phyloP scores from a whole-genome alignment of 2,888 invertebrate species.

The Anodontia alba region DNA sequence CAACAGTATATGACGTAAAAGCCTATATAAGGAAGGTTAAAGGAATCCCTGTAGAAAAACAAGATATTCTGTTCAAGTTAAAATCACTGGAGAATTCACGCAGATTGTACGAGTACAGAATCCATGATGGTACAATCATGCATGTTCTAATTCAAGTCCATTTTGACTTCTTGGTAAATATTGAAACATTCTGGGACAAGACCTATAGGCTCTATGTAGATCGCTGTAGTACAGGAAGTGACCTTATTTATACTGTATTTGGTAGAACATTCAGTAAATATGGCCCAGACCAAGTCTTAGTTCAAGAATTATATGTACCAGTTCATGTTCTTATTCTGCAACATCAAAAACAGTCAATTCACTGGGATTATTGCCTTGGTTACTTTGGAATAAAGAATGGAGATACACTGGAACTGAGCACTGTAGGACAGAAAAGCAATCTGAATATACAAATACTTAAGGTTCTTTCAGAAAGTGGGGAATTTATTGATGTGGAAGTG shows the following conservation, averaged over 20 bases:
- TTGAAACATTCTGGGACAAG: constrained; percentile 81
- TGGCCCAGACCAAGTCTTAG: constrained; percentile 64
- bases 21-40: constrained; percentile 66
- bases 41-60: constrained; percentile 73
- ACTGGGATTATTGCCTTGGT: constrained; percentile 75
- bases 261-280: constrained; percentile 71
- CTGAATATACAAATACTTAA: constrained; percentile 68
- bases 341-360: constrained; percentile 62
- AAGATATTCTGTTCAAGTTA: constrained; percentile 74
- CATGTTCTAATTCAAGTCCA: constrained; percentile 73
- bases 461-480: constrained; percentile 64
- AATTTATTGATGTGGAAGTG: constrained; percentile 60
- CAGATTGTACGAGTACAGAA: constrained; percentile 71
- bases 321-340: constrained; percentile 73
- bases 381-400: constrained; percentile 67
- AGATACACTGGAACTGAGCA: constrained; percentile 69
- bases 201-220: constrained; percentile 76
- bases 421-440: constrained; percentile 72
- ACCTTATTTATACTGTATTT: constrained; percentile 71
- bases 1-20: constrained; percentile 75
- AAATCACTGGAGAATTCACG: constrained; percentile 70
- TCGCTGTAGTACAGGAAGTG: constrained; percentile 73
- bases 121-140: constrained; percentile 66
- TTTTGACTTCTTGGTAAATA: constrained; percentile 70
- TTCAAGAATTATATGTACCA: constrained; percentile 75